These are phyloP conservation scores for Myocastor coypus DNA, from an alignment of 2,113 vertebrate species.

Conservation along the genomic window DNA sequence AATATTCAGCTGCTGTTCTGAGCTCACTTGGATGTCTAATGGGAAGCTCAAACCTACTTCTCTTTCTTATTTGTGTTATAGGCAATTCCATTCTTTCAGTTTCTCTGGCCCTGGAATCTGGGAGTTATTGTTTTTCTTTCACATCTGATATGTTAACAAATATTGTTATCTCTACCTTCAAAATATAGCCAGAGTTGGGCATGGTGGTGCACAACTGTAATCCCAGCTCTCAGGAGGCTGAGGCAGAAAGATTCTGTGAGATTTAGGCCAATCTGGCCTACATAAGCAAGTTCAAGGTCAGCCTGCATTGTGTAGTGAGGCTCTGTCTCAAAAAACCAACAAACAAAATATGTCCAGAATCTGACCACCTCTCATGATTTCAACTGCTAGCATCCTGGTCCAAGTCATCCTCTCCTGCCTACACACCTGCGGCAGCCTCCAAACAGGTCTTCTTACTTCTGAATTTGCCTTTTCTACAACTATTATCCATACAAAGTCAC, in stretches of 20 bases:
- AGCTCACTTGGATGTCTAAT: neutral
- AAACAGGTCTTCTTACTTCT: neutral
- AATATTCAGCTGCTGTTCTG: neutral
- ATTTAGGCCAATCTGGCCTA: neutral
- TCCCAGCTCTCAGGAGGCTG: neutral
- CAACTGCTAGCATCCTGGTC: neutral
- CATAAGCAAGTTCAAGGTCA: neutral
- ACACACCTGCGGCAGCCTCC: neutral
- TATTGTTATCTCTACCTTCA: neutral
- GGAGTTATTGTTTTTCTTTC: neutral
- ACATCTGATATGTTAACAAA: neutral
- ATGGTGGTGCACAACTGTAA: neutral
- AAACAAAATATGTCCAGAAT: neutral
- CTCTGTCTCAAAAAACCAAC: neutral
- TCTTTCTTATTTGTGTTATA: neutral
- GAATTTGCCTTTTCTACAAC: neutral
- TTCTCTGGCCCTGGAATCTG: neutral
- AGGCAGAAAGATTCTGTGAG: neutral
- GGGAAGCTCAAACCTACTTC: neutral
- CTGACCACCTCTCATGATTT: neutral
- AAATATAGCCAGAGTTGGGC: neutral
- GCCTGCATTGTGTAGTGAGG: neutral
- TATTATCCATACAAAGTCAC: neutral
- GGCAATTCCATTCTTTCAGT: neutral
- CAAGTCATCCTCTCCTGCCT: neutral